Base-by-base conservation (phyloP, 1,140 invertebrate genomes). In the Drosophila bifasciata region DNA sequence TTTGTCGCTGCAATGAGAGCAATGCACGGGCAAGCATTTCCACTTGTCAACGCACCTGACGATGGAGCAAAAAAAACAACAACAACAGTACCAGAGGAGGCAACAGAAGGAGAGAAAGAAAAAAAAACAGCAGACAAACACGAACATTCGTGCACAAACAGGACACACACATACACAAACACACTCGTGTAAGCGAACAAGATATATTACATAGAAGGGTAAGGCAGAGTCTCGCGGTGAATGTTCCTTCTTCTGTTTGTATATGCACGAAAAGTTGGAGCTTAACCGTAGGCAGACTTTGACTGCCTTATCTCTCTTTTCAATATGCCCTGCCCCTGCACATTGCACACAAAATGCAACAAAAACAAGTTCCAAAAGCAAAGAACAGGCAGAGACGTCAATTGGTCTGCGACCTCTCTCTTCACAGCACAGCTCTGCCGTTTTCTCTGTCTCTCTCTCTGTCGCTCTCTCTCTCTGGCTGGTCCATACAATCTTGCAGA, bases 1-100 rank as follows among this genome's bases (percentile, higher is more conserved):
- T 80, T 85, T 85, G 76, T 74, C 77, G 69, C 63, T 58, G 68
- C 76, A 85, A 86, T 88, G 83, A 88, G 81, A 86, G 81, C 81
- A 86, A 86, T 76, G 81, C 63, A 88, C 81, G 69, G 83, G 63
- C 63, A 88, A 78, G 83, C 74, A 88, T 85, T 85, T 77, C 69
- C 74, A 88, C 81, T 85, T 84, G 79, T 72, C 79, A 58, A 71
- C 79, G 79, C 76, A 83, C 80, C 75, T 85, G 79, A 79, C 79
- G 46, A 75, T 55, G 64, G 55, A 56, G 28, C 21, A 57, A 72
- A 23, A 57, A 72, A 15, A 49, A 6, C 53, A 48, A 16, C 11
- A 50, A 52, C 52, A 71, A 55, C 39, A 32, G 2, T 15, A 46
- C 8, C n/a, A 21, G 5, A 2, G 11, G 11, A 28, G 32, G 2